phyloP scores from a whole-genome alignment of 1,140 invertebrate genomes.

The Papilio polyxenes region DNA sequence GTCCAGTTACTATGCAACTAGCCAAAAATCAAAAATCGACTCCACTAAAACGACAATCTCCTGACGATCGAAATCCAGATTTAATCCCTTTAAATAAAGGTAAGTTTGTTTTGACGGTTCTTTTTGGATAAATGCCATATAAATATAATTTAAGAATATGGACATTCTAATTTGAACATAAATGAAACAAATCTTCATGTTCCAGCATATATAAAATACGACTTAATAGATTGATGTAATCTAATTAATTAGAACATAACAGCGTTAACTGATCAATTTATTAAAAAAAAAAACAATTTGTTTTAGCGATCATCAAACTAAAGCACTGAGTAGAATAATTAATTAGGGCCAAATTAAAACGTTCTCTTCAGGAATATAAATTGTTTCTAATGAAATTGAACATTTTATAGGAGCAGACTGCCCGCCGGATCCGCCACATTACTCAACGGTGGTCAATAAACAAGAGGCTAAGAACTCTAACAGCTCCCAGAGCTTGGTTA shows the following conservation, averaged over 20 bases:
- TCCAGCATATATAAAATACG: no score
- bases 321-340: not conserved
- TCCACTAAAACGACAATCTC: constrained; percentile 61
- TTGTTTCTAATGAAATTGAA: not conserved
- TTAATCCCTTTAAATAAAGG: constrained; percentile 93
- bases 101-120: constrained; percentile 69
- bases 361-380: not conserved
- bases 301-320: not conserved
- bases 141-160: no score
- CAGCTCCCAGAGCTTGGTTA: constrained; percentile 65
- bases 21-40: constrained; percentile 68
- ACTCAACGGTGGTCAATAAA: constrained; percentile 63
- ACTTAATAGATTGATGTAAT: no score
- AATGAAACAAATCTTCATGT: no score
- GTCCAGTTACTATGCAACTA: constrained; percentile 66
- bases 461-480: constrained; percentile 66
- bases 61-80: constrained; percentile 91
- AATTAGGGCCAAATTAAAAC: not conserved
- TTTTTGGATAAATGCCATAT: no score
- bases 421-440: constrained; percentile 68
- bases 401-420: constrained; percentile 56
- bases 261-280: not conserved
- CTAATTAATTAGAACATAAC: no score
- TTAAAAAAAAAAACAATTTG: not conserved
- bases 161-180: no score